These are phyloP conservation scores for Drosophila nr. perissopoda DNA, from an alignment of 2,888 invertebrate genomes.

Conservation along the genomic window DNA sequence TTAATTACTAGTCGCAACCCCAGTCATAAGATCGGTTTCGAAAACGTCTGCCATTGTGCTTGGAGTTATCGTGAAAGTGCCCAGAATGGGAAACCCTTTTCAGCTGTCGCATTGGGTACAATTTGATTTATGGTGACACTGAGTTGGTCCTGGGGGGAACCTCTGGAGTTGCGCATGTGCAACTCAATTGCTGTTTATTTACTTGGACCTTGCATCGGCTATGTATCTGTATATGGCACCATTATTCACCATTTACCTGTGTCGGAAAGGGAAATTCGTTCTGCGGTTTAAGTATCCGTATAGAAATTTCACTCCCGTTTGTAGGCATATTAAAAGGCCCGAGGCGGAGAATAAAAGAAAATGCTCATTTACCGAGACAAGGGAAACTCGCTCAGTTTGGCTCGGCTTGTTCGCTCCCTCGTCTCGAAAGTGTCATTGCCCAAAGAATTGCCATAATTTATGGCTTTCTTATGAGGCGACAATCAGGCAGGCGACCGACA, in stretches of 20 bases:
- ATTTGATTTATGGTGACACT: constrained; percentile 79
- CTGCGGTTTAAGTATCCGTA: constrained; percentile 78
- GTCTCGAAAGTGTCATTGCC: constrained; percentile 73
- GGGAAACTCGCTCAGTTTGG: constrained; percentile 56
- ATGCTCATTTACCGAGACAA: constrained; percentile 53
- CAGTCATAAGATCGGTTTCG: constrained; percentile 20
- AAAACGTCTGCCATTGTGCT: constrained; percentile 38
- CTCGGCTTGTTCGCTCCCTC: constrained; percentile 58
- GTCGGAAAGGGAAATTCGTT: constrained; percentile 63
- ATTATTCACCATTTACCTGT: constrained; percentile 60
- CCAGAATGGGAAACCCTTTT: constrained; percentile 75
- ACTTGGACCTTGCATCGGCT: constrained; percentile 35
- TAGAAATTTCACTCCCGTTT: constrained; percentile 72
- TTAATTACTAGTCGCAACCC: constrained; percentile 58
- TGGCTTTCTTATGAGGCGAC: constrained; percentile 80
- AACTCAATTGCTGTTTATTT: constrained; percentile 81
- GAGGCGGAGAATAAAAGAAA: constrained; percentile 50
- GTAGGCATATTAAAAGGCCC: constrained; percentile 57
- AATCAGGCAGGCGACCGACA: constrained; percentile 51
- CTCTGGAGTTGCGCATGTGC: constrained; percentile 61
- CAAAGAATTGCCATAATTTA: constrained; percentile 82
- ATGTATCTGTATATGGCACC: constrained; percentile 6
- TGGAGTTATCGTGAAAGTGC: constrained; percentile 30
- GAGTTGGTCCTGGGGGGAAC: constrained; percentile 13
- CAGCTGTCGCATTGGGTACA: constrained; percentile 76